phyloP scores from a whole-genome alignment of 2,113 vertebrate genomes.

The Chionis minor region DNA sequence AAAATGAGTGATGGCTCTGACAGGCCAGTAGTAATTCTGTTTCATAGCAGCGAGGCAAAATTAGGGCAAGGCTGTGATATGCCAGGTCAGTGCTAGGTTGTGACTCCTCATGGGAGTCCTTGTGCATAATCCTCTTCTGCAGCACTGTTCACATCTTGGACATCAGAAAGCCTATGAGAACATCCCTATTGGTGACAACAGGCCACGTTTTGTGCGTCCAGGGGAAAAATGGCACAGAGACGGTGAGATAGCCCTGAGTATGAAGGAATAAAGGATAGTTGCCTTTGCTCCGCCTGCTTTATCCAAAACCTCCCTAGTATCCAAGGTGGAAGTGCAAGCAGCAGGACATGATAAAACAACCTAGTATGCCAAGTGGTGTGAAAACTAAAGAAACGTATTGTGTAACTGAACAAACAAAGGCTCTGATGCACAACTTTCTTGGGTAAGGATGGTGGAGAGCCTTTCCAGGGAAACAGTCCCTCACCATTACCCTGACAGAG shows the following conservation, averaged over 20 bases:
- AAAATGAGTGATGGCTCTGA: neutral
- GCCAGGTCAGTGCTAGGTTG: neutral
- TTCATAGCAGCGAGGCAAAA: neutral
- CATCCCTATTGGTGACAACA: neutral
- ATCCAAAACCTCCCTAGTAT: neutral
- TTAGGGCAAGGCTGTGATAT: neutral
- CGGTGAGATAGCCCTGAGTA: neutral
- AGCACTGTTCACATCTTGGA: neutral
- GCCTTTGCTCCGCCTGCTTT: neutral
- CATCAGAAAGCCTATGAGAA: neutral
- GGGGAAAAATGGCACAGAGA: neutral
- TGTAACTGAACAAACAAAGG: neutral
- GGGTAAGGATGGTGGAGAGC: neutral
- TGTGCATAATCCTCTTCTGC: neutral
- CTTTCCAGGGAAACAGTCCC: neutral
- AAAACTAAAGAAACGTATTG: neutral
- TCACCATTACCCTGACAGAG: neutral
- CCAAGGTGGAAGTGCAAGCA: neutral
- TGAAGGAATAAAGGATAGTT: neutral
- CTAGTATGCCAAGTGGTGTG: neutral
- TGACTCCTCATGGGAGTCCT: neutral
- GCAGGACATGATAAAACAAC: neutral
- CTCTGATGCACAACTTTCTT: neutral
- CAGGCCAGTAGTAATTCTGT: neutral
- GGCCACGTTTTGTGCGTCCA: neutral